Base-by-base conservation (phyloP, 2,888 invertebrate species). In the Oxytorus armatus region DNA sequence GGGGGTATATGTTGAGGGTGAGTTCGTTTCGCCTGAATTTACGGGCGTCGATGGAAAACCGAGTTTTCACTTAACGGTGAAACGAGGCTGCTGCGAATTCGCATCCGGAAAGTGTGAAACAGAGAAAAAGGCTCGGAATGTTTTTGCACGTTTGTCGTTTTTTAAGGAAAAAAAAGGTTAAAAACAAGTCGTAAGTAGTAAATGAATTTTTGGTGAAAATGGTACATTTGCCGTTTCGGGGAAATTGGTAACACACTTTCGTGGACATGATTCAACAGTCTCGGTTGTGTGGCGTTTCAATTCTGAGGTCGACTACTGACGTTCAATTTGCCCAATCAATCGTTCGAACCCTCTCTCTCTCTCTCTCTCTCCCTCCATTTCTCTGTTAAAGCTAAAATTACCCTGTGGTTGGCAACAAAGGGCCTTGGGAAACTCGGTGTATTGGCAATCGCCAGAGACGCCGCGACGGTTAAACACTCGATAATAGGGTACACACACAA, bases 1-100 rank as follows among this genome's bases (percentile, higher is more conserved):
- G 82, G 69, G 47, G 70, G 36, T 39, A 16, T 53, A 53, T 63
- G 73, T 65, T 44, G 76, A 76, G 66, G 70, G 33, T 10, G 47
- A 42, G 74, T 81, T 81, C 78, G 77, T 81, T 84, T 81, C 74
- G 76, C 53, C 66, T 65, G 77, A 76, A 81, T 84, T 81, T 82
- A 82, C 76, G 79, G 49, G 51, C 72, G 75, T 77, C 75, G 78
- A 77, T 61, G 72, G 68, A 75, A 78, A 76, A 79, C 44, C 80
- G 49, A 51, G 59, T 66, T 73, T 68, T 68, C 16, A 29, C n/a
- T 23, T 29, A n/a, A n/a, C 42, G 21, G n/a, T 3, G n/a, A 29
- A 36, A 16, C 51, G 63, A 25, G 44, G 7, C 33, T 33, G 53
- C 33, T 5, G 29, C 42, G 55, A 65, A 74, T 63, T 75, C n/a